Evolutionary conservation across 2,888 invertebrate genomes (phyloP).

Genomic region (Tenthredo distinguenda): DNA sequence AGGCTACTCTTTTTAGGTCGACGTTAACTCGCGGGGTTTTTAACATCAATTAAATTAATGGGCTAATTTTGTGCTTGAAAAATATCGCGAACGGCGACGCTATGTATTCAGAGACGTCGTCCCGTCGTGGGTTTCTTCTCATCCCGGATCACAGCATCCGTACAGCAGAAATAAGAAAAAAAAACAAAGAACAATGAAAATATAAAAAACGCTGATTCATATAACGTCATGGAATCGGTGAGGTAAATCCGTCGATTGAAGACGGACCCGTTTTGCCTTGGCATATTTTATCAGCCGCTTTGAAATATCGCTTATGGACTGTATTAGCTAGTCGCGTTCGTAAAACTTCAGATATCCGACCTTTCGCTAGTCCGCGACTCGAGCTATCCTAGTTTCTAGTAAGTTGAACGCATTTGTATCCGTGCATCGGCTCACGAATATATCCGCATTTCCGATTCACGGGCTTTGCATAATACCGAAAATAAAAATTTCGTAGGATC

Average conservation of each 20-base stretch:
- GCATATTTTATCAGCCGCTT: not conserved
- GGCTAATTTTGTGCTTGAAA: not conserved
- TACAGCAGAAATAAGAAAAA: not conserved
- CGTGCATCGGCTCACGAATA: not conserved
- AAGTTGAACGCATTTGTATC: not conserved
- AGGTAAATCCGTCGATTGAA: not conserved
- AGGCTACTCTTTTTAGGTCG: not conserved
- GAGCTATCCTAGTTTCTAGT: not conserved
- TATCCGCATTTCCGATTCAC: not conserved
- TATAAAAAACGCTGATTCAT: not conserved
- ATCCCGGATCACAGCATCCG: not conserved
- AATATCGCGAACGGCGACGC: not conserved
- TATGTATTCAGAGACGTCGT: not conserved
- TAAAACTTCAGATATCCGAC: not conserved
- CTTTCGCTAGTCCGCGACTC: not conserved
- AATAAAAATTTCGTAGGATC: too few species aligned
- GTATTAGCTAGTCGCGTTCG: not conserved
- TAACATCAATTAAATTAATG: not conserved
- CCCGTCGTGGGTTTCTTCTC: not conserved
- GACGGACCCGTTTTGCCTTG: constrained; percentile 9
- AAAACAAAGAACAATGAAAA: not conserved
- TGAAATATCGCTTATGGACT: not conserved
- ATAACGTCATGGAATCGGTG: not conserved
- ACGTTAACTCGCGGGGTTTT: not conserved
- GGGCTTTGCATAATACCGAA: too few species aligned